Conservation (phyloP, 2,797 vertebrate genomes). For the Smutsia gigantea region DNA sequence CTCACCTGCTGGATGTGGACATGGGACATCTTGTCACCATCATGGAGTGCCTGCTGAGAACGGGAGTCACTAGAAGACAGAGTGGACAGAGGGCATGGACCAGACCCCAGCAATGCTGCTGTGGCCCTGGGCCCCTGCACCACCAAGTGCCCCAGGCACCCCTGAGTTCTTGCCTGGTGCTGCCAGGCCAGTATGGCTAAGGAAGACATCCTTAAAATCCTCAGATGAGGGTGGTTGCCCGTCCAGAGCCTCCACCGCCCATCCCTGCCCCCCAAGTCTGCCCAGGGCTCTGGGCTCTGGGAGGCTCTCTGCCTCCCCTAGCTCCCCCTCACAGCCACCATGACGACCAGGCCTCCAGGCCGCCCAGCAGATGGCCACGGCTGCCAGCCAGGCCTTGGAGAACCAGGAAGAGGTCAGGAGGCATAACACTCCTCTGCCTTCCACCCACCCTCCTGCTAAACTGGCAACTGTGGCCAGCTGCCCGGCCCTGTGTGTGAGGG, state of each 20-base stretch:
- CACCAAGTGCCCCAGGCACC: no score
- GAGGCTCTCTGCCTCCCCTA: not conserved
- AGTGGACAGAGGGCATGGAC: no score
- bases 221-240: not conserved
- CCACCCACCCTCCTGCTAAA: not conserved
- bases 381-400: not conserved
- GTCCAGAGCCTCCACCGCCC: not conserved
- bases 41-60: no score
- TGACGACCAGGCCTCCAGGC: not conserved
- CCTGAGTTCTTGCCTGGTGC: not conserved
- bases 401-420: no score
- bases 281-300: not conserved
- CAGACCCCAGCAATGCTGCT: no score
- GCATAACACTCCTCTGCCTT: not conserved
- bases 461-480: not conserved
- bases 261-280: not conserved
- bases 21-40: no score
- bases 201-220: no score
- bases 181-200: not conserved
- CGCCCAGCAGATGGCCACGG: not conserved
- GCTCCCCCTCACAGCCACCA: rapidly evolving
- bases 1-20: no score
- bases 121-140: no score
- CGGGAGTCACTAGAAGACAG: no score
- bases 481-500: rapidly evolving